Conservation (phyloP, 2,888 invertebrate genomes). For the Drosophila ustulata region DNA sequence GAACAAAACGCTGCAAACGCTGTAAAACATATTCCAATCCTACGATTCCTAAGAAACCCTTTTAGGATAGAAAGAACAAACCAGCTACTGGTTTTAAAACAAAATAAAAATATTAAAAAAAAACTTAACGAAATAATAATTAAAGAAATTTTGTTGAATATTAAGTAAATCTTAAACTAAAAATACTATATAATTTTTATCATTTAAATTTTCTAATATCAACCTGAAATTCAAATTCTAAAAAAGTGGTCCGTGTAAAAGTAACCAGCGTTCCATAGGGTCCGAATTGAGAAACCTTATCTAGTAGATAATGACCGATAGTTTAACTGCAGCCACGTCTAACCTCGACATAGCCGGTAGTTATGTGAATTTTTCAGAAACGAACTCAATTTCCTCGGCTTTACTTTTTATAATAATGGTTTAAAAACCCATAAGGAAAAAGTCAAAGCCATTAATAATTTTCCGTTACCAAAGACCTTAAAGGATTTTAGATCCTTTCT, state of each 20-base stretch:
- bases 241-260: background rate
- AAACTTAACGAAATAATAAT: background rate
- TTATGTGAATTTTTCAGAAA: too few species aligned
- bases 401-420: too few species aligned
- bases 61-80: background rate
- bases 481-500: too few species aligned
- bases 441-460: too few species aligned
- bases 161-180: background rate
- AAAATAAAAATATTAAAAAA: background rate
- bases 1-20: too few species aligned
- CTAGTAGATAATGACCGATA: background rate
- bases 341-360: background rate
- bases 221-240: background rate
- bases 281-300: background rate
- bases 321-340: background rate
- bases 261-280: background rate
- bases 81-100: background rate
- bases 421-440: too few species aligned
- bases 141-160: background rate
- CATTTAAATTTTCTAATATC: background rate
- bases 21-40: background rate
- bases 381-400: too few species aligned
- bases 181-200: background rate
- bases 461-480: too few species aligned
- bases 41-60: background rate